Percentiles rank a stretch among this genome's conserved stretches.
phyloP scores from a whole-genome alignment of 2,113 vertebrate genomes.

The Jaculus jaculus region DNA sequence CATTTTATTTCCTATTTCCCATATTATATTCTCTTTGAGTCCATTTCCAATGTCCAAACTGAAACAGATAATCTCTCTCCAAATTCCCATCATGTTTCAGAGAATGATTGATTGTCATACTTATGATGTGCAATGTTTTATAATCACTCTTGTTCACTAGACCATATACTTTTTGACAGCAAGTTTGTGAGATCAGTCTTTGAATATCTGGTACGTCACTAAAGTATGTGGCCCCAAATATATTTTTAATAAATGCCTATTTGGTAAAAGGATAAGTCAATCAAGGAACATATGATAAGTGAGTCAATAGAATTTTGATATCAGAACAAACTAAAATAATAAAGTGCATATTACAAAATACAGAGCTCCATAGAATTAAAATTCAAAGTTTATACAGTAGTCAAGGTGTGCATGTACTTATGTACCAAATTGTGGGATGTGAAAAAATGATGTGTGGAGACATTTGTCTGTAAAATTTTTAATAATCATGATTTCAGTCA shows the following conservation, averaged over 20 bases:
- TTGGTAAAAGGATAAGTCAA: not conserved
- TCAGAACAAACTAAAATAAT: not conserved
- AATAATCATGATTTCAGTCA: not conserved
- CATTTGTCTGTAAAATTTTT: not conserved
- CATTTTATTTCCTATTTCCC: not conserved
- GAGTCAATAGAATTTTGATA: not conserved
- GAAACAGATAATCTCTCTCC: not conserved
- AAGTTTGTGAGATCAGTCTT: not conserved
- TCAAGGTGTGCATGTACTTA: not conserved
- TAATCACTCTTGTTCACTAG: not conserved
- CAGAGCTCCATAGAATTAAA: not conserved
- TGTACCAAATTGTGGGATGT: not conserved
- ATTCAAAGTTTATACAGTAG: not conserved
- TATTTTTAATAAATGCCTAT: conserved; percentile 9
- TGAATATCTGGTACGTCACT: not conserved
- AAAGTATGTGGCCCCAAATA: not conserved
- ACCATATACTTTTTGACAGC: not conserved
- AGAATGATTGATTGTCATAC: not conserved
- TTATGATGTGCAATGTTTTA: not conserved
- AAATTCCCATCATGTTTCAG: not conserved
- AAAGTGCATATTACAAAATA: not conserved
- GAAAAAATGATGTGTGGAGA: not conserved
- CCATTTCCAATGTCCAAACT: not conserved
- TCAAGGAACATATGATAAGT: not conserved
- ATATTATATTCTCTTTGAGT: not conserved